A percentile compares a stretch with the other conserved stretches of the same genome.
These are phyloP conservation scores for Ferrisia virgata DNA, from an alignment of 2,888 invertebrate species.

Conservation along the genomic window DNA sequence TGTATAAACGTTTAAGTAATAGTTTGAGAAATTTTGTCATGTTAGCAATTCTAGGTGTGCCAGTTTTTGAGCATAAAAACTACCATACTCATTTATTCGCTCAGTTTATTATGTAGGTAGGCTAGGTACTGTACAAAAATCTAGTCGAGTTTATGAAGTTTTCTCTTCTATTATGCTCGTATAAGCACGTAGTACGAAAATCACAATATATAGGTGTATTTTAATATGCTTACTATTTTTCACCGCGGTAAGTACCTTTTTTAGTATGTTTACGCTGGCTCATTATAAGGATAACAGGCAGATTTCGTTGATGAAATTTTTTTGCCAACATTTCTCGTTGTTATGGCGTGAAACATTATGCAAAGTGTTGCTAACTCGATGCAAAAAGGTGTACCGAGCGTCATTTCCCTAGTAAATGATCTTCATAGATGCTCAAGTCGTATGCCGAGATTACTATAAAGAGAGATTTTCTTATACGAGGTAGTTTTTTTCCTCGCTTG, in stretches of 20 bases:
- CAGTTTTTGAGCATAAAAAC: neutral
- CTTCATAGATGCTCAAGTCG: neutral
- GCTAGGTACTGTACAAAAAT: too few species aligned
- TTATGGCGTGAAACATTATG: neutral
- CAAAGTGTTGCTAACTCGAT: neutral
- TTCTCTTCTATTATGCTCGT: neutral
- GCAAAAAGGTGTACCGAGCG: neutral
- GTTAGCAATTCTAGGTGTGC: neutral
- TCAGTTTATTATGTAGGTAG: neutral
- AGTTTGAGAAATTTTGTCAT: neutral
- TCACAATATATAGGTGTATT: too few species aligned
- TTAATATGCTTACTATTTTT: constrained; percentile 6
- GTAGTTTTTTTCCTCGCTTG: constrained; percentile 2
- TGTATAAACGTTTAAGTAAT: neutral
- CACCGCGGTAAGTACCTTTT: neutral
- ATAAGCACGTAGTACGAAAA: neutral
- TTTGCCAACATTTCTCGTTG: neutral
- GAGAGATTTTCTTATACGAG: neutral
- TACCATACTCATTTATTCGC: neutral
- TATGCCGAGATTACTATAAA: neutral
- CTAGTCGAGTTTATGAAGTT: neutral
- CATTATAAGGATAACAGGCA: neutral
- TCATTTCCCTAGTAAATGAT: neutral
- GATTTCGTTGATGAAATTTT: neutral
- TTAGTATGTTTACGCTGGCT: neutral